These are phyloP conservation scores for Zootermopsis nevadensis DNA, from an alignment of 2,888 invertebrate species.

Conservation along the genomic window DNA sequence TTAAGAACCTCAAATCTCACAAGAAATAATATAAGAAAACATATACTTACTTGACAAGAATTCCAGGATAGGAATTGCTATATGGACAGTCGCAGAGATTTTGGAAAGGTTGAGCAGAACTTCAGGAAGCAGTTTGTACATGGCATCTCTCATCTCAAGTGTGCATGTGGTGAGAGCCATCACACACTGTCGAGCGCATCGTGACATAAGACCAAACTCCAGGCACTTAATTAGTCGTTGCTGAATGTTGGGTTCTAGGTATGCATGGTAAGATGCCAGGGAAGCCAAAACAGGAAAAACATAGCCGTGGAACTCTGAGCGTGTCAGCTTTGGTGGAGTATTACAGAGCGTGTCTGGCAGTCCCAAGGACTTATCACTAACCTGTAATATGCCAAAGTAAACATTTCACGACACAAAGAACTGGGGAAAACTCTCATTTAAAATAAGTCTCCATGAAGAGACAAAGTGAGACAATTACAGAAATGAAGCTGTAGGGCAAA, in stretches of 20 bases:
- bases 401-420: no score
- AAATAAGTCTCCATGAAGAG: no score
- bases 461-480: no score
- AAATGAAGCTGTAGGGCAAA: no score
- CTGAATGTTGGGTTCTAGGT: constrained; percentile 78
- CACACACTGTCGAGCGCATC: constrained; percentile 79
- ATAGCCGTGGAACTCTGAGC: constrained; percentile 83
- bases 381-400: constrained; percentile 61
- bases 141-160: constrained; percentile 91
- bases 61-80: constrained; percentile 93
- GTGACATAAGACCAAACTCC: constrained; percentile 64
- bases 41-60: constrained; percentile 77
- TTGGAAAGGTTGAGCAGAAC: constrained; percentile 87
- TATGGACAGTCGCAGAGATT: constrained; percentile 91
- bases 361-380: constrained; percentile 72
- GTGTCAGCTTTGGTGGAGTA: constrained; percentile 70
- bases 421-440: no score
- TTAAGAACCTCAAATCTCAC: not conserved
- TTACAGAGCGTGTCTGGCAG: constrained; percentile 75
- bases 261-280: constrained; percentile 86
- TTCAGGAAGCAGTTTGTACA: constrained; percentile 90
- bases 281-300: constrained; percentile 86
- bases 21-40: not conserved
- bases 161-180: constrained; percentile 88
- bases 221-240: constrained; percentile 76